Evolutionary conservation across 2,113 vertebrate genomes (phyloP).

Genomic region (Triplophysa dalaica): DNA sequence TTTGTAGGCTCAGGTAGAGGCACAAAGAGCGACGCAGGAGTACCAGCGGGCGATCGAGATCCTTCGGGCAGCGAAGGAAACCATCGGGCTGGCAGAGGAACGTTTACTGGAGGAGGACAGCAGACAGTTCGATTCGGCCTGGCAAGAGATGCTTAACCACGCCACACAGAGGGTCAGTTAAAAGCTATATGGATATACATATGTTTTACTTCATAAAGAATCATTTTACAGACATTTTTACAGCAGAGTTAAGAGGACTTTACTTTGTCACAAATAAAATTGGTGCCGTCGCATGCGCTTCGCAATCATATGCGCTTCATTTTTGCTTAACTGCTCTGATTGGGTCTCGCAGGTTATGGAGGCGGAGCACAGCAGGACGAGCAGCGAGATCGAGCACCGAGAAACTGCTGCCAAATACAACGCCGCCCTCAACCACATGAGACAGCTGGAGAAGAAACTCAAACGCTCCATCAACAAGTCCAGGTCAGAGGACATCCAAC

Average conservation of each 20-base stretch:
- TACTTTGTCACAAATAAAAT: no score
- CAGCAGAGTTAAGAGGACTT: no score
- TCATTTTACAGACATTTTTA: no score
- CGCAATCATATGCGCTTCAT: no score
- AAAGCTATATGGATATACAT: no score
- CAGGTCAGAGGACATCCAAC: constrained; percentile 74
- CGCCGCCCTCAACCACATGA: constrained; percentile 88
- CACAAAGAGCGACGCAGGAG: constrained; percentile 93
- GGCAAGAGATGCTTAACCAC: constrained; percentile 99
- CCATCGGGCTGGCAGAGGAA: constrained; percentile 91
- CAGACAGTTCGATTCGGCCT: constrained; percentile 95
- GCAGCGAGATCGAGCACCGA: constrained; percentile 87
- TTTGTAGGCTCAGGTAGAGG: constrained; percentile 87
- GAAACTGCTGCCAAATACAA: constrained; percentile 91
- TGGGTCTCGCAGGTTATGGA: constrained; percentile 86
- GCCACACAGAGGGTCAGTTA: constrained; percentile 87
- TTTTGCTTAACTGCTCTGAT: constrained; percentile 1
- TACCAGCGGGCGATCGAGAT: constrained; percentile 95
- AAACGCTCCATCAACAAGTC: constrained; percentile 95
- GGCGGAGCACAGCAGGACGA: constrained; percentile 87
- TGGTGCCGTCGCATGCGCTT: no score
- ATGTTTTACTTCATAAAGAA: no score
- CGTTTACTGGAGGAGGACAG: constrained; percentile 92
- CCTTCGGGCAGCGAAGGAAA: constrained; percentile 92
- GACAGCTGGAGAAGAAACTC: constrained; percentile 92